Conservation (phyloP, 2,113 vertebrate species). For the Lamprotornis superbus region DNA sequence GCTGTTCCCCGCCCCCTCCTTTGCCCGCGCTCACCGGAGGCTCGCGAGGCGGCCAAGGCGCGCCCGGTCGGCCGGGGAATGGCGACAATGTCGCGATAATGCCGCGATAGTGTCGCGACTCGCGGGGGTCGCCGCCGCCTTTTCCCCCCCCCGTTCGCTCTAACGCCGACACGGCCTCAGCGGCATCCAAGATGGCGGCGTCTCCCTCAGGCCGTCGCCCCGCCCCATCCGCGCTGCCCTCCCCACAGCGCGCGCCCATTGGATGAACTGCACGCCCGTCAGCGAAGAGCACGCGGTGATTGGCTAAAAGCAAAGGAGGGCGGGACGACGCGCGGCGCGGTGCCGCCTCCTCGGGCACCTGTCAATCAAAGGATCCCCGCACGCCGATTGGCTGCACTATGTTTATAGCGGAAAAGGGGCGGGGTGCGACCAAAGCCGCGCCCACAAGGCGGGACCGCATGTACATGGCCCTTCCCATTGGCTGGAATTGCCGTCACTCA, state of each 20-base stretch:
- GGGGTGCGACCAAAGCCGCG: accelerated
- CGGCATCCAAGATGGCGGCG: background rate
- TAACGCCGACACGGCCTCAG: no score
- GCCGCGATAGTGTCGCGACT: no score
- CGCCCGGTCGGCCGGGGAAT: no score
- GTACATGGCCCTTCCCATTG: background rate
- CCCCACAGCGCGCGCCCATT: background rate
- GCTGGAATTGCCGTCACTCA: background rate
- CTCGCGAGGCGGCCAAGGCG: no score
- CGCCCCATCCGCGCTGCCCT: background rate
- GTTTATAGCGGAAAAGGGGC: background rate
- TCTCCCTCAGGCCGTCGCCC: background rate
- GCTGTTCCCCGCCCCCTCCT: no score
- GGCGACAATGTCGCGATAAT: no score
- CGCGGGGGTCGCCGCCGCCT: no score
- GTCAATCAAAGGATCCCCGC: background rate
- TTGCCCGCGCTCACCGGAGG: no score
- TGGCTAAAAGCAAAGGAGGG: accelerated
- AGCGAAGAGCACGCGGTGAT: accelerated
- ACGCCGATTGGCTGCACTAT: background rate
- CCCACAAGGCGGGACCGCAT: background rate
- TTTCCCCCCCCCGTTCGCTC: no score
- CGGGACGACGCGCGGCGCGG: accelerated
- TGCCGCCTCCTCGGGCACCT: accelerated
- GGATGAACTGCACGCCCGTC: accelerated